Conservation (phyloP, 2,797 vertebrate species). For the Acanthurus tractus region DNA sequence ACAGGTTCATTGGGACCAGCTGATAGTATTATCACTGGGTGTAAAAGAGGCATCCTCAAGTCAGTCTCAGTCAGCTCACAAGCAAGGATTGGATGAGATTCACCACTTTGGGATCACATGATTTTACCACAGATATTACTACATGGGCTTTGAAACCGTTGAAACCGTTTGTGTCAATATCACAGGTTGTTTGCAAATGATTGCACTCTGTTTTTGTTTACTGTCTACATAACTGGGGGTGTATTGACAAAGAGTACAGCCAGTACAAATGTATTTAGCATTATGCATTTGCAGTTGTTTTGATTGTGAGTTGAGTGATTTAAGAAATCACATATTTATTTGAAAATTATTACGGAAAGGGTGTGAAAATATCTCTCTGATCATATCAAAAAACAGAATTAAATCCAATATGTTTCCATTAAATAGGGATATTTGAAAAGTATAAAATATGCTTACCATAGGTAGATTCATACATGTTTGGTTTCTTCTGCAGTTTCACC, state of each 20-base stretch:
- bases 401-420: neutral
- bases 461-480: constrained; percentile 25
- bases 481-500: constrained; percentile 37
- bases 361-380: neutral
- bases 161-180: too few relatives aligned
- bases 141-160: too few relatives aligned
- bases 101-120: too few relatives aligned
- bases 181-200: too few relatives aligned
- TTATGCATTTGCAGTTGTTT: neutral
- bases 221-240: too few relatives aligned
- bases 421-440: neutral
- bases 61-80: too few relatives aligned
- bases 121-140: too few relatives aligned
- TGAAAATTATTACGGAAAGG: neutral
- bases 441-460: constrained; percentile 40
- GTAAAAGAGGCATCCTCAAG: too few relatives aligned
- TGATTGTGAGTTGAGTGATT: neutral
- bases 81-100: too few relatives aligned
- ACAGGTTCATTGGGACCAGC: too few relatives aligned
- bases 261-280: neutral
- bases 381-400: neutral
- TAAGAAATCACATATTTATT: neutral
- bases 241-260: neutral
- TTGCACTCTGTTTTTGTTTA: too few relatives aligned
- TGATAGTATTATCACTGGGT: too few relatives aligned